Evolutionary conservation across 2,888 invertebrate genomes (phyloP).

Genomic region (Brachynemurus nebulosus): DNA sequence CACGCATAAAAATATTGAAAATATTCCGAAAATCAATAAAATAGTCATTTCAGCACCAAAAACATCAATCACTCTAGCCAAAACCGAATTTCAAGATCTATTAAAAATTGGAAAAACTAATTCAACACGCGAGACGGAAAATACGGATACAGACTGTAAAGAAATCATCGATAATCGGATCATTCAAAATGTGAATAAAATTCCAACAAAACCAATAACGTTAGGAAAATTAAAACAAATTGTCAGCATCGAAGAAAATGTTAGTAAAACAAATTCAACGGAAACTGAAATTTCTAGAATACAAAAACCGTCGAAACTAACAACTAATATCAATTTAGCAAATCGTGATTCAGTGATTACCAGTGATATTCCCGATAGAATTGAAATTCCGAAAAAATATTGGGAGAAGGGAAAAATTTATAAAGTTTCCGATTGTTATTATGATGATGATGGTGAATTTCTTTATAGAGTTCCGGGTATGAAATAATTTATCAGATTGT

Average conservation of each 20-base stretch:
- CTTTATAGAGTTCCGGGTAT: slow-evolving; percentile 65
- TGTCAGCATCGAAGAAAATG: neutral
- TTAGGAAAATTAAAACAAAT: neutral
- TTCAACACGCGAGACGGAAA: slow-evolving; percentile 30
- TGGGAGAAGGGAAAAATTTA: slow-evolving; percentile 51
- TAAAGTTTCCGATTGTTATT: slow-evolving; percentile 64
- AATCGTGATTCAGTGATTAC: too few relatives aligned
- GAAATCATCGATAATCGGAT: neutral
- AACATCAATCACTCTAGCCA: slow-evolving; percentile 25
- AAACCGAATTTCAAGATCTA: slow-evolving; percentile 29
- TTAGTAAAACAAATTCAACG: neutral
- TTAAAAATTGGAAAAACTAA: slow-evolving; percentile 33
- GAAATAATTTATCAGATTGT: too few relatives aligned
- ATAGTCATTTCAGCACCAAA: slow-evolving; percentile 29
- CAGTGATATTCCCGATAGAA: slow-evolving; percentile 47
- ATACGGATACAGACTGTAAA: neutral
- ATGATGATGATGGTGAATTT: slow-evolving; percentile 67
- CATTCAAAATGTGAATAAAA: too few relatives aligned
- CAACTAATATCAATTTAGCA: too few relatives aligned
- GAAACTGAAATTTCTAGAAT: neutral
- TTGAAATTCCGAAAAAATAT: slow-evolving; percentile 53
- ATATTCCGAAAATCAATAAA: slow-evolving; percentile 22
- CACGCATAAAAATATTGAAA: slow-evolving; percentile 34
- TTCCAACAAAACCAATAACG: too few relatives aligned
- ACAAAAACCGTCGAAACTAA: too few relatives aligned